Evolutionary conservation across 2,113 vertebrate genomes (phyloP).

Genomic region (Tychaedon coryphoeus): DNA sequence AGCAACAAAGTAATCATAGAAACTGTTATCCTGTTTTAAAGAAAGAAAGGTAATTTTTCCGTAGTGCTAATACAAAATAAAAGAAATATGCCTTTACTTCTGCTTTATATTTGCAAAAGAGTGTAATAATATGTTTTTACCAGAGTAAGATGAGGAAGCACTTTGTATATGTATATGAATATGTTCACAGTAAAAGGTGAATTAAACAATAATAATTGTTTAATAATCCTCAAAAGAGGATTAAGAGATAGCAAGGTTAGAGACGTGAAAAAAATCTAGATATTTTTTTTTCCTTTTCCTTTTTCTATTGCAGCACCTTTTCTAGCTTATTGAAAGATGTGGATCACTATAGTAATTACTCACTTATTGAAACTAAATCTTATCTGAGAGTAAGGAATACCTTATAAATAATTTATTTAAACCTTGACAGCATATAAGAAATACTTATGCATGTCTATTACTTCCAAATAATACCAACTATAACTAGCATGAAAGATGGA

Average conservation of each 20-base stretch:
- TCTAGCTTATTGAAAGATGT: not conserved
- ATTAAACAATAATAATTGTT: not conserved
- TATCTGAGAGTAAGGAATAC: not conserved
- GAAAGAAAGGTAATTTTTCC: not conserved
- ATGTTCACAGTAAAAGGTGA: not conserved
- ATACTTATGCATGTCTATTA: not conserved
- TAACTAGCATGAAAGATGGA: not conserved
- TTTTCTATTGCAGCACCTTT: not conserved
- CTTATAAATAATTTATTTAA: conserved; percentile 14
- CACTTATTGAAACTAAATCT: not conserved
- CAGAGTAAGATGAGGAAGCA: not conserved
- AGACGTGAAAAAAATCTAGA: not conserved
- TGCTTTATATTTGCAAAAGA: not conserved
- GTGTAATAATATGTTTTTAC: not conserved
- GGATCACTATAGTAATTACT: not conserved
- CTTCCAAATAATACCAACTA: not conserved
- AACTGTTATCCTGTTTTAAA: not conserved
- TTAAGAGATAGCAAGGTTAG: not conserved
- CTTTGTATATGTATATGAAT: too few relatives aligned
- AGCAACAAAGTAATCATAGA: not conserved
- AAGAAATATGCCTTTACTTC: not conserved
- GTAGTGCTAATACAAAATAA: not conserved
- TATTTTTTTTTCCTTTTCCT: not conserved
- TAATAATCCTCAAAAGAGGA: not conserved
- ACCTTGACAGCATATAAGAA: not conserved